These are phyloP conservation scores for Paralichthys olivaceus DNA, from an alignment of 2,113 vertebrate genomes.

Conservation along the genomic window DNA sequence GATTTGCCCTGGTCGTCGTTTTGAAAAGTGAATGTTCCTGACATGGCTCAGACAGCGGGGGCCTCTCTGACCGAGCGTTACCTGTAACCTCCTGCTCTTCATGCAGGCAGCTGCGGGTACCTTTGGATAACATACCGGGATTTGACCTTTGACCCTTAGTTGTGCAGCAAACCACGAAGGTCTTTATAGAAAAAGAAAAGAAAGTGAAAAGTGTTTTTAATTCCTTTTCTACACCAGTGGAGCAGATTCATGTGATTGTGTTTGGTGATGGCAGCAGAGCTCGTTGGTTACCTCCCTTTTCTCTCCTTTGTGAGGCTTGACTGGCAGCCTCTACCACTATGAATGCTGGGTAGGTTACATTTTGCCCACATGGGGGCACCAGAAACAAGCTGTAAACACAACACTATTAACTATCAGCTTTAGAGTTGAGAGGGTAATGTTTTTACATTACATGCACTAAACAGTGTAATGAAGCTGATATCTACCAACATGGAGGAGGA, in stretches of 20 bases:
- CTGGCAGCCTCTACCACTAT: neutral
- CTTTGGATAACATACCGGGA: neutral
- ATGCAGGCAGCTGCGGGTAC: slow-evolving; percentile 23
- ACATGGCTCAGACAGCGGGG: slow-evolving; percentile 26
- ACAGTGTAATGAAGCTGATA: too few species aligned
- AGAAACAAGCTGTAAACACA: too few species aligned
- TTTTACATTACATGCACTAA: too few species aligned
- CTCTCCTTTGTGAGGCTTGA: too few species aligned
- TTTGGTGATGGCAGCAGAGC: neutral
- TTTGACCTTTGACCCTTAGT: slow-evolving; percentile 6
- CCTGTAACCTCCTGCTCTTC: neutral
- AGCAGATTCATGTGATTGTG: neutral
- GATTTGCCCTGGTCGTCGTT: slow-evolving; percentile 8
- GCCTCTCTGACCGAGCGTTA: neutral
- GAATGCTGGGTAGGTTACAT: neutral
- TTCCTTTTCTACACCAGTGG: neutral
- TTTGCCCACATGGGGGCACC: too few species aligned
- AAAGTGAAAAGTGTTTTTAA: neutral
- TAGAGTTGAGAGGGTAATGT: too few species aligned
- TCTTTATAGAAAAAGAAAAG: neutral
- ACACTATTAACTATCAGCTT: too few species aligned
- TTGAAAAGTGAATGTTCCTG: neutral
- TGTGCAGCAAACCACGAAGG: neutral
- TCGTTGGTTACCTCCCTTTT: too few species aligned
- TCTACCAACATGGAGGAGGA: too few species aligned